phyloP scores from a whole-genome alignment of 2,797 vertebrate genomes.

The Sternotherus odoratus region DNA sequence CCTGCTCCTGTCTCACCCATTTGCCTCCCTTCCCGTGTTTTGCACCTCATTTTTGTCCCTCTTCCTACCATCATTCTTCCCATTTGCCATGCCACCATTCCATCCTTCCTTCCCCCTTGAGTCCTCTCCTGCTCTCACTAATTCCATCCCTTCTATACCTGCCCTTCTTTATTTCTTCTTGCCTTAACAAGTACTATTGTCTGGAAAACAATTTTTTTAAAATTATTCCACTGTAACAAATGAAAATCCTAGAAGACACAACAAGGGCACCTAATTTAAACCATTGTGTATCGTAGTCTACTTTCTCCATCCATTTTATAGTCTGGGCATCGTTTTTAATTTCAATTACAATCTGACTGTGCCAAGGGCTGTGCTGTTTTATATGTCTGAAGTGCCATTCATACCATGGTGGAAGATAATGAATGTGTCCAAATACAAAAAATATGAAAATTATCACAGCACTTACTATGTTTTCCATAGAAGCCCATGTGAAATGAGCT shows the following conservation, averaged over 20 bases:
- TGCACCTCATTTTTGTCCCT: neutral
- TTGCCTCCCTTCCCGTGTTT: rapidly evolving
- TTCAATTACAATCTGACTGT: neutral
- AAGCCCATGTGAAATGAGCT: neutral
- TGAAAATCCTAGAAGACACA: constrained; percentile 7
- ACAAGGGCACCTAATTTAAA: constrained; percentile 37
- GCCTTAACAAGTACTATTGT: neutral
- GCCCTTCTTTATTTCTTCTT: neutral
- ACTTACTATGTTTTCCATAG: neutral
- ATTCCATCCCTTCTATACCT: neutral
- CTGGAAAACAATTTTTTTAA: neutral
- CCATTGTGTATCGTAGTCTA: neutral
- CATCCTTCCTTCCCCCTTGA: neutral
- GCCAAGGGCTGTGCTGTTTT: constrained; percentile 4
- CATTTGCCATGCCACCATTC: neutral
- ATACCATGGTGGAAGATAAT: neutral
- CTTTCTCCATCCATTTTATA: constrained; percentile 52
- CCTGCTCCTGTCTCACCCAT: neutral
- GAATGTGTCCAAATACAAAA: neutral
- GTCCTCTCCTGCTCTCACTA: neutral
- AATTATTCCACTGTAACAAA: neutral
- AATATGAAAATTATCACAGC: neutral
- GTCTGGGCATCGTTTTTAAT: neutral
- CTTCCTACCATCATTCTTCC: neutral
- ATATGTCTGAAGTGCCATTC: neutral